Evolutionary conservation across 2,888 invertebrate genomes (phyloP), one percentile per base, ranked within the genome.

Genomic region (Lysandra bellargus): DNA sequence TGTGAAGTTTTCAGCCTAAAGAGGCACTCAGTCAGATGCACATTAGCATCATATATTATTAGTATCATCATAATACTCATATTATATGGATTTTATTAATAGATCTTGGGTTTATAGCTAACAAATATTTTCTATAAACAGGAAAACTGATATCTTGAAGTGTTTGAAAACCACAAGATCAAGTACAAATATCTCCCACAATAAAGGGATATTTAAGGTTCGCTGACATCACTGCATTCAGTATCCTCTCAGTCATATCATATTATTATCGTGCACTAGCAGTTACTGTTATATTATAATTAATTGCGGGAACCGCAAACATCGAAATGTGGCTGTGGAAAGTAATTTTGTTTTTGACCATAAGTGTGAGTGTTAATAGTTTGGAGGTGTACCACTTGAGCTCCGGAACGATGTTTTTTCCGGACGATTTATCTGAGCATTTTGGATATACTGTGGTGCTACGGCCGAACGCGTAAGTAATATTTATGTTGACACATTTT

Each of bases 361-460:
- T 49, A 12, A 49, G 17, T 17, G 12, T 17, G 33, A 4, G 33
- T 76, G 12, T 76, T 53, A 23, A 76, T 30, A 17, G 76, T 30
- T 49, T 57, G 33, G 76, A 76, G 17, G 76, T 76, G 30, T 76
- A 76, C 57, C 91, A 92, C 75, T 89, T 87, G 69, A 88, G 88
- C 9, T 88, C 89, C 0, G 88, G 86, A 83, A 83, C 88, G 1
- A 84, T 85, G 0, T 92, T 89, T 81, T 79, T 81, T 12, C 88
- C 92, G 0, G 86, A 88, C 53, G 81, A 72, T 14, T 57, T 37
- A 0, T 83, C 89, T 0, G 86, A 86, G 33, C 90, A 88, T 84
- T 93, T 93, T 81, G 92, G 92, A 6, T 93, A 86, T 78, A 86
- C 89, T 2, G 89, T 89, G 0, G 82, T 90, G 60, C 82, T 92